Base-by-base conservation (phyloP, 2,888 invertebrate species). In the Antheraea yamamai region DNA sequence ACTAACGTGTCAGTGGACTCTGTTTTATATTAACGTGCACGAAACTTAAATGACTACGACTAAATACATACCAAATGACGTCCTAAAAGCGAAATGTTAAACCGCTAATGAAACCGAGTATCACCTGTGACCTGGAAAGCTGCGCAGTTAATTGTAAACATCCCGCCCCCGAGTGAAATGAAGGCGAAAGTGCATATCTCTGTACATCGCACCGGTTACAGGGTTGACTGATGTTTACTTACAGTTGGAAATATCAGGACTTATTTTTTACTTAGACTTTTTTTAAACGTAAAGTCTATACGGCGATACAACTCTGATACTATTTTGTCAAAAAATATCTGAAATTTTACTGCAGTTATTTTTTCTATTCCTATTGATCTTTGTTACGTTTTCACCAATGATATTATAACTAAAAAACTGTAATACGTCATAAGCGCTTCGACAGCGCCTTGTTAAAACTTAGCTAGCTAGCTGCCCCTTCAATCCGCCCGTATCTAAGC, bases 151-250 rank as follows among this genome's bases (percentile, higher is more conserved):
- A 92, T 91, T 92, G 88, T 87, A 83, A 88, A 89, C 88, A 87
- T 83, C 80, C 82, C 85, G 84, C 86, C 83, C 85, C 81, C 77
- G 87, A 83, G 85, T 84, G 85, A 84, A 84, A 88, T 88, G 87
- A 89, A 87, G 85, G 89, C 79, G 89, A 89, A 89, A 91, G 91
- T 90, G 90, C 89, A 89, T 88, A 90, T 85, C 85, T 81, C 84
- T 87, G 89, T 88, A 86, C 85, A 84, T 79, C 82, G 81, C 82
- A 83, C 81, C 79, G 71, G 75, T 75, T 73, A 39, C 77, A 82
- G 84, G 84, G 84, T 23, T 84, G 84, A 0, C 77, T 72, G 52
- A 72, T 66, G 71, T 20, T n/a, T 51, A 68, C 75, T 18, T 51
- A 61, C 75, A 73, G 75, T 75, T 75, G 75, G 72, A 75, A 39